Evolutionary conservation across 1,140 invertebrate genomes (phyloP), one percentile per base, ranked within the genome.

Genomic region (Plodia interpunctella): DNA sequence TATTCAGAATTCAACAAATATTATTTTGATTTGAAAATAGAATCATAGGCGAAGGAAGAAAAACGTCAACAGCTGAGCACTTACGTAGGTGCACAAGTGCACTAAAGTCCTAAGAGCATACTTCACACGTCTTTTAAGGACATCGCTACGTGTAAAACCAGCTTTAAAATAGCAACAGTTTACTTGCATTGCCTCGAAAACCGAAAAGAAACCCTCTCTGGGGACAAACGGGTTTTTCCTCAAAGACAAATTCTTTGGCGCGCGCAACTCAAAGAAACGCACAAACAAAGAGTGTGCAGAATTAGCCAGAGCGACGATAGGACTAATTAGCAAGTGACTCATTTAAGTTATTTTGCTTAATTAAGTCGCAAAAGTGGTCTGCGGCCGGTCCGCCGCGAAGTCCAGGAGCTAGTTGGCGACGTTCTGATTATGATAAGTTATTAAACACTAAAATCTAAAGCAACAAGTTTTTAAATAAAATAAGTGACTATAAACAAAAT

Each of bases 301-400:
- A 87, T 88, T 88, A 88, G 82, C 86, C 66, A 60, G 49, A 44
- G 68, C 77, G 67, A 71, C 81, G 76, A 87, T 87, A 79, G 78
- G 74, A 68, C 84, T 87, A 88, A 88, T 88, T 88, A 88, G 84
- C 70, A 76, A 53, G 80, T 85, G 77, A 78, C 80, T 85, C 82
- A 79, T 79, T 88, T 88, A 84, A 87, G 76, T 88, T 87, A 87
- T 88, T 87, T 86, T 75, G 83, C 86, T 87, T 88, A 88, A 88
- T 88, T 88, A 88, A 88, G 83, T 88, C 67, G 80, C 70, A 84
- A 74, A 84, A 88, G 86, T 88, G 86, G 83, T 85, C 83, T 87
- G 79, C 74, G 77, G 75, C 79, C 76, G 85, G 80, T 74, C 83
- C 72, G 81, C 65, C 68, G 20, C 21, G 20, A 25, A 44, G 38